Evolutionary conservation across 2,113 vertebrate species (phyloP), one percentile per base, ranked within the genome.

Genomic region (Chitala chitala): DNA sequence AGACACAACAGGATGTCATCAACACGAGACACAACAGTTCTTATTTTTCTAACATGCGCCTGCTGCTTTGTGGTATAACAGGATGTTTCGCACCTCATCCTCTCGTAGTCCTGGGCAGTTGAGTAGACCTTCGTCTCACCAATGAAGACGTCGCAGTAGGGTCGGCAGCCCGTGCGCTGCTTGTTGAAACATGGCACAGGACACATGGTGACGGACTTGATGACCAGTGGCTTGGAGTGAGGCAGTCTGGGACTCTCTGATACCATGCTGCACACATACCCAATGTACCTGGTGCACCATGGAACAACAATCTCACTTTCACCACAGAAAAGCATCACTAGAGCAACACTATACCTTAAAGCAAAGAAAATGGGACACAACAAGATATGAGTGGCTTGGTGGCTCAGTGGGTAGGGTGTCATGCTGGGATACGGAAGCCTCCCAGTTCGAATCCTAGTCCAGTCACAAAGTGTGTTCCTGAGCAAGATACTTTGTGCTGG

Each of bases 181-280:
- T 98, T 99, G 90, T 99, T 99, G 87, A 99, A 99, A 83, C 93
- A 96, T 33, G 97, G 96, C 1, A 99, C 90, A 0, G 97, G 97
- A 38, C 91, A 96, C 58, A 98, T 90, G 17, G 94, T 95, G 78
- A 98, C 88, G 0, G 90, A 88, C 84, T 96, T 97, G 82, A 99
- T 93, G 0, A 91, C 84, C 58, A 99, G 82, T 0, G 96, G 94
- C 80, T 98, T 99, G 81, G 94, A 94, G 87, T 99, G 97, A 46
- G 96, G 96, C 53, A 93, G 80, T 46, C 90, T 81, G 8, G 96
- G 96, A 72, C 96, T 98, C 86, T 99, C 97, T 33, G 96, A 94
- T 33, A 96, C 93, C 80, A 99, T 93, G 81, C 94, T 96, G 75
- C 97, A 99, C 55, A 99, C 92, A 50, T 99, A 98, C 17, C 94